phyloP scores from a whole-genome alignment of 1,140 invertebrate species.

The Bombus vancouverensis region DNA sequence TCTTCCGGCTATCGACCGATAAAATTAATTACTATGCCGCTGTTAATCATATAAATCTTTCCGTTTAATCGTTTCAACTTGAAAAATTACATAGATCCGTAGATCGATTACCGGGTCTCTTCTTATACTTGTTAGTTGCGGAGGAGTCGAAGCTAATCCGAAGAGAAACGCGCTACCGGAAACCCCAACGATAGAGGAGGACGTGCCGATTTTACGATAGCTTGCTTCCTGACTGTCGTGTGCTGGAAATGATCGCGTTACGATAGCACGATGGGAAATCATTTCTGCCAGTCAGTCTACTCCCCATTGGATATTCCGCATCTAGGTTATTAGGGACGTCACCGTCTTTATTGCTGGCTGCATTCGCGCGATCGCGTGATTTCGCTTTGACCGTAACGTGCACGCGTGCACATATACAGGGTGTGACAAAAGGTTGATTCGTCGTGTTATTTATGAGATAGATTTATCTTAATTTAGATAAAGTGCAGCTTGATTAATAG shows the following conservation, averaged over 20 bases:
- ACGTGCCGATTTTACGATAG: constrained; percentile 17
- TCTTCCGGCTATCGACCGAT: not conserved
- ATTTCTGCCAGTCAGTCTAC: constrained; percentile 62
- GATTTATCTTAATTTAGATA: not conserved
- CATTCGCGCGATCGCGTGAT: constrained; percentile 23
- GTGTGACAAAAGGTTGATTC: not conserved
- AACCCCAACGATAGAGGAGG: not conserved
- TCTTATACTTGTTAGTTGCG: not conserved
- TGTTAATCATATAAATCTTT: not conserved
- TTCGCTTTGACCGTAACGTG: constrained; percentile 16
- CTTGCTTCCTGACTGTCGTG: constrained; percentile 8
- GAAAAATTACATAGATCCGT: not conserved
- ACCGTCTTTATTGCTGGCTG: constrained; percentile 25
- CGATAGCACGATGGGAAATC: constrained; percentile 72
- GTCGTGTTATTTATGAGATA: no score
- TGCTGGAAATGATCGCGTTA: constrained; percentile 25
- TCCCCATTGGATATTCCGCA: constrained; percentile 6
- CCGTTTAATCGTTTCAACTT: not conserved
- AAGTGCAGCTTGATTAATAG: not conserved
- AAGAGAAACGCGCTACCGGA: constrained; percentile 10
- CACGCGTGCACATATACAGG: not conserved
- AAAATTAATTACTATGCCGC: not conserved
- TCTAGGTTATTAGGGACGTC: constrained; percentile 51
- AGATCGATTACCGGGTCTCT: not conserved
- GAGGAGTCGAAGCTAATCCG: not conserved